Evolutionary conservation across 2,797 vertebrate genomes (phyloP), one percentile per base, ranked within the genome.

Genomic region (Ceyx erithaca): DNA sequence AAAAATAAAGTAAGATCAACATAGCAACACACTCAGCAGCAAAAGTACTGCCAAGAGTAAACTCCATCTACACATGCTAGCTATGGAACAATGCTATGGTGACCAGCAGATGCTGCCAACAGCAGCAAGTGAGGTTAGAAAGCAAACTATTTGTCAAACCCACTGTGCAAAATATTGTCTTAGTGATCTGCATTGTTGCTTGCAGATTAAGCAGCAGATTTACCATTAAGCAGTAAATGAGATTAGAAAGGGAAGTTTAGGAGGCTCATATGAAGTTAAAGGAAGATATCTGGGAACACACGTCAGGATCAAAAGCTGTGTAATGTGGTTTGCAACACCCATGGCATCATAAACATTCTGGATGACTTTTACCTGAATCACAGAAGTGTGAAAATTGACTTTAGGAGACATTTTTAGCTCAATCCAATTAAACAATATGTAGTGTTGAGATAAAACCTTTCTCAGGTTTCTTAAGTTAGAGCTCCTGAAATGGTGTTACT

Each of bases 1-100:
- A 97, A 97, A 97, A 97, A 96, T 93, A 97, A 94, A 72, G 72
- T 67, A 92, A 92, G 89, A 96, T 77, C 93, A 80, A 93, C 89
- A 93, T 51, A 94, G 85, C 78, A 67, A 83, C 59, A 77, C 31
- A 64, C 82, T 95, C 80, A 88, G 75, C 7, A 89, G 67, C 66
- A 63, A 8, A 77, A 89, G 89, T 69, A 88, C 89, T 66, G 87
- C 93, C 92, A 97, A 85, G 86, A 94, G 64, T 73, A 83, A 93
- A 93, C 81, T 92, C 90, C 58, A 78, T 21, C 84, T 88, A 66
- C 84, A 84, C 87, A 37, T 95, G 59, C 93, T 26, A 70, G 59
- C 71, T 45, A 92, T 43, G 76, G 85, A 93, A 69, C 85, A 94
- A 93, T 80, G 41, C 89, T n/a, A 43, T 69, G 57, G 52, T 52